A percentile compares a stretch with the other conserved stretches of the same genome.
phyloP scores from a whole-genome alignment of 2,888 invertebrate species.

The Epirrhoe alternata region DNA sequence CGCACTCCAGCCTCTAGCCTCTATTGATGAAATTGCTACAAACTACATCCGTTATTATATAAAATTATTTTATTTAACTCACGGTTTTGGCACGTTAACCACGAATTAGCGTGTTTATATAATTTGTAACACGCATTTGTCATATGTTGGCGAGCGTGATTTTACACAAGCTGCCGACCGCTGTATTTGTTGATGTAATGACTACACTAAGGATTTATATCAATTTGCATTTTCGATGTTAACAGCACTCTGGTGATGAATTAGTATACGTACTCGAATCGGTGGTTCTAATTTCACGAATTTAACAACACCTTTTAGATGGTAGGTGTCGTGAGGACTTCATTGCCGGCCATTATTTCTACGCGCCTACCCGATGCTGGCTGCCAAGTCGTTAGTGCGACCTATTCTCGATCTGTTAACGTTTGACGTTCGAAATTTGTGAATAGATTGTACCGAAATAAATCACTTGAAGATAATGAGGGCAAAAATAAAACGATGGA shows the following conservation, averaged over 20 bases:
- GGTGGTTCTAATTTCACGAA: slow-evolving; percentile 65
- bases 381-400: slow-evolving; percentile 75
- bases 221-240: slow-evolving; percentile 61
- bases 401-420: slow-evolving; percentile 75
- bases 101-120: slow-evolving; percentile 68
- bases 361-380: slow-evolving; percentile 61
- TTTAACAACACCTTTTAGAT: slow-evolving; percentile 66
- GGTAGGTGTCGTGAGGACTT: slow-evolving; percentile 67
- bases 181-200: slow-evolving; percentile 40
- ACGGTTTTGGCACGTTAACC: slow-evolving; percentile 53
- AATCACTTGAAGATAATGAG: slow-evolving; percentile 83
- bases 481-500: slow-evolving; percentile 80
- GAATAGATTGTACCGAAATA: slow-evolving; percentile 73
- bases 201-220: slow-evolving; percentile 60
- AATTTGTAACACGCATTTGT: slow-evolving; percentile 61
- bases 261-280: slow-evolving; percentile 66
- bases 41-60: slow-evolving; percentile 62
- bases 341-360: slow-evolving; percentile 72
- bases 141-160: slow-evolving; percentile 59
- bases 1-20: slow-evolving; percentile 67
- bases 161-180: slow-evolving; percentile 37
- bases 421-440: slow-evolving; percentile 64
- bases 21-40: slow-evolving; percentile 79
- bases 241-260: slow-evolving; percentile 56
- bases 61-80: slow-evolving; percentile 65